Conservation (phyloP, 2,888 invertebrate species). For the Sipunculus nudus region DNA sequence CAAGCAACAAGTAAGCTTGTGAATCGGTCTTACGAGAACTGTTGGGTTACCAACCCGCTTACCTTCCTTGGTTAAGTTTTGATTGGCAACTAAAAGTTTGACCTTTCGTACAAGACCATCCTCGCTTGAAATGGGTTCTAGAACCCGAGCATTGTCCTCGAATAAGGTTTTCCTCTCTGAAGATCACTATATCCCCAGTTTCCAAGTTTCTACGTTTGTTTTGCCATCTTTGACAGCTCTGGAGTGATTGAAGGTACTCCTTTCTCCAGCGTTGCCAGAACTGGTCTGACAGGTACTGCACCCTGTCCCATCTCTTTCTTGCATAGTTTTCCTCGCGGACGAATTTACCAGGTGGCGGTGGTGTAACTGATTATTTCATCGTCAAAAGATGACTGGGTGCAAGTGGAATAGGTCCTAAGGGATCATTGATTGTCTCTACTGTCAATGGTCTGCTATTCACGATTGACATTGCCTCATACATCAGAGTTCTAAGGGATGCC, state of each 20-base stretch:
- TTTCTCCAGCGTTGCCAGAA: conserved; percentile 9
- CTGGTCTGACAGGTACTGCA: conserved; percentile 6
- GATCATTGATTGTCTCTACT: conserved; percentile 7
- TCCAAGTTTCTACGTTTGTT: conserved; percentile 32
- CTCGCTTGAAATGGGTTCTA: conserved; percentile 2
- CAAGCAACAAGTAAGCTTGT: conserved; percentile 32
- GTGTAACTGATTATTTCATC: conserved; percentile 10
- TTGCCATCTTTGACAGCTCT: conserved; percentile 15
- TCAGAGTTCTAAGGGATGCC: conserved; percentile 28
- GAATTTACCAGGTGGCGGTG: conserved; percentile 19
- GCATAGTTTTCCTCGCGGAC: conserved; percentile 12
- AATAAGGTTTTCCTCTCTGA: conserved; percentile 20
- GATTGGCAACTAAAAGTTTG: conserved; percentile 11
- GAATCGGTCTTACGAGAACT: conserved; percentile 22
- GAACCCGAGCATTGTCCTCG: conserved; percentile 16
- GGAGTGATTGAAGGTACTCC: conserved; percentile 3
- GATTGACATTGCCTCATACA: conserved; percentile 25
- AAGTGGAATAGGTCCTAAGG: conserved; percentile 6
- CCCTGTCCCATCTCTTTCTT: conserved; percentile 15
- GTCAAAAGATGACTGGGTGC: conserved; percentile 21
- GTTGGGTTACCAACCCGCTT: background rate
- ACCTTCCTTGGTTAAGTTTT: conserved; percentile 13
- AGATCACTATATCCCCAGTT: conserved; percentile 27
- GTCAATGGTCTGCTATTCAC: conserved; percentile 22
- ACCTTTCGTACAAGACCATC: conserved; percentile 42